These are phyloP conservation scores for Drosophila anceps DNA, from an alignment of 2,888 invertebrate species.

Conservation along the genomic window DNA sequence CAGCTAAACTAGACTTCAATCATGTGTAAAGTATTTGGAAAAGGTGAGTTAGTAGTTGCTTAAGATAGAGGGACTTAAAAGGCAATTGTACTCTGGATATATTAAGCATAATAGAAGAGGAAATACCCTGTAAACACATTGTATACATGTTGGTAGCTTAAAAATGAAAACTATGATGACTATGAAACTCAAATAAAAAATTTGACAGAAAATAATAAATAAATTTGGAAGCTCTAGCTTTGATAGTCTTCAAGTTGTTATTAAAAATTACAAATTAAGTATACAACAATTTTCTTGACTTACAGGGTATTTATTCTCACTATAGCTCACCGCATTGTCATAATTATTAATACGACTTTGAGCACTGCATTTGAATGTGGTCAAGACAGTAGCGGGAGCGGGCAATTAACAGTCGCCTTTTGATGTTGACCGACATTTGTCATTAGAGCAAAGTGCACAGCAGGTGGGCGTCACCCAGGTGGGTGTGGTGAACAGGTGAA, in stretches of 20 bases:
- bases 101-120: not conserved
- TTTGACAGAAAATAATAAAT: not conserved
- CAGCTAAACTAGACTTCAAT: not conserved
- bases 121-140: not conserved
- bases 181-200: not conserved
- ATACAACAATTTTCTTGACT: too few relatives aligned
- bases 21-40: not conserved
- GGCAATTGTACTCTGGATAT: not conserved
- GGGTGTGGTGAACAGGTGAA: not conserved
- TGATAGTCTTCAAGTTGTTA: not conserved
- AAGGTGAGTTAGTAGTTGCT: not conserved
- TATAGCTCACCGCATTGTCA: constrained; percentile 62
- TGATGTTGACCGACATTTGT: constrained; percentile 58
- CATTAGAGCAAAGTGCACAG: constrained; percentile 24
- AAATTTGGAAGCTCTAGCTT: too few relatives aligned
- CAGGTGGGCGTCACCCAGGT: not conserved
- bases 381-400: constrained; percentile 54
- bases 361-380: constrained; percentile 70
- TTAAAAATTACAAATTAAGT: not conserved
- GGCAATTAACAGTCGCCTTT: constrained; percentile 27
- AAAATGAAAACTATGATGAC: too few relatives aligned
- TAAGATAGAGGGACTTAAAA: not conserved
- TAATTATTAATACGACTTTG: constrained; percentile 72
- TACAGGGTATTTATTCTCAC: constrained; percentile 26
- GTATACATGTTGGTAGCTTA: too few relatives aligned